Percentiles rank a stretch among this genome's conserved stretches.
Conservation (phyloP, 2,888 invertebrate species). For the Acleris sparsana region DNA sequence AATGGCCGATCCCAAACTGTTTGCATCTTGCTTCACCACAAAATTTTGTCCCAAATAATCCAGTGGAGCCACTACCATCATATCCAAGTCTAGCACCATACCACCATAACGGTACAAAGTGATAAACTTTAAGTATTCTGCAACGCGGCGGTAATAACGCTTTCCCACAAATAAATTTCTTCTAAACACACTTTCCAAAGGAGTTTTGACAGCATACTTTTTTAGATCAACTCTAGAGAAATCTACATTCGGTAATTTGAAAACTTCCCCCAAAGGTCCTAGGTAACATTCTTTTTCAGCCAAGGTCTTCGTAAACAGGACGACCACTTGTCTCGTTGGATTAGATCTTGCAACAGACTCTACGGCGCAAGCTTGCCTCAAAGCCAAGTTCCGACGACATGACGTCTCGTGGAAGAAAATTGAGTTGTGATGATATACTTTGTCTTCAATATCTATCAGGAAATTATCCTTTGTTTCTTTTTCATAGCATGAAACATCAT, state of each 20-base stretch:
- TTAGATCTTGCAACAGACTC: slow-evolving; percentile 35
- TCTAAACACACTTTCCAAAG: slow-evolving; percentile 33
- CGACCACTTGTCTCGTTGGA: slow-evolving; percentile 20
- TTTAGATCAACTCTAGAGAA: slow-evolving; percentile 29
- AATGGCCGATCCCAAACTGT: slow-evolving; percentile 24
- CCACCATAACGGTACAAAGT: slow-evolving; percentile 38
- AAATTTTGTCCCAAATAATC: slow-evolving; percentile 5
- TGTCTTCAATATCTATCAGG: neutral
- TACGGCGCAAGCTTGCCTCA: slow-evolving; percentile 37
- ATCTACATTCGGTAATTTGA: slow-evolving; percentile 27
- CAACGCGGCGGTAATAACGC: slow-evolving; percentile 7
- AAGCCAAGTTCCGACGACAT: slow-evolving; percentile 22
- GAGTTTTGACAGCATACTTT: slow-evolving; percentile 33
- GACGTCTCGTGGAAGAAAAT: slow-evolving; percentile 37
- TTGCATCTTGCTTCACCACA: no score
- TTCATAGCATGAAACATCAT: slow-evolving; percentile 20
- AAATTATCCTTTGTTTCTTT: neutral
- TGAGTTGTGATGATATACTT: slow-evolving; percentile 9
- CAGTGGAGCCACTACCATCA: slow-evolving; percentile 30
- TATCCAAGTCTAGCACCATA: slow-evolving; percentile 35
- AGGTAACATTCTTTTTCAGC: slow-evolving; percentile 1
- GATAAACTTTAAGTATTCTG: slow-evolving; percentile 37
- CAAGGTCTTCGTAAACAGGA: slow-evolving; percentile 16
- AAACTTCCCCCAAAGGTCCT: slow-evolving; percentile 15
- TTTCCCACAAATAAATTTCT: slow-evolving; percentile 12